phyloP scores from a whole-genome alignment of 2,113 vertebrate species.

The Zapornia atra region DNA sequence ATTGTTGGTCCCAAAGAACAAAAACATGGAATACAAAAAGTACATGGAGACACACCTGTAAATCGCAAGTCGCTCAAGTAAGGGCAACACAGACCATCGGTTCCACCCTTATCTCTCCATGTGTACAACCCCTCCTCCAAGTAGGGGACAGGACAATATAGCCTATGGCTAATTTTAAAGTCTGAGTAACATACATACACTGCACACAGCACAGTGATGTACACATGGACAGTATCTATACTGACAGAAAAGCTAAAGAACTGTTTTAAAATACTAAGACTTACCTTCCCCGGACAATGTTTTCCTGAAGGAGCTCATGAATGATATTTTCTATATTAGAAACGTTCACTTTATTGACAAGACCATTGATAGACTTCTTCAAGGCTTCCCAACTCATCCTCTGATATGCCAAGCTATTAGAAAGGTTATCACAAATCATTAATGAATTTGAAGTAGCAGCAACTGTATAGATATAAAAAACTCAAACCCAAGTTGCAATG shows the following conservation, averaged over 20 bases:
- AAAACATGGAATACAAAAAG: background rate
- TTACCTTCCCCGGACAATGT: conserved; percentile 95
- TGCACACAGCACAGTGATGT: background rate
- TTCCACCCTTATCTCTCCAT: background rate
- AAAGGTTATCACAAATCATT: conserved; percentile 20
- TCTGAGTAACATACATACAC: background rate
- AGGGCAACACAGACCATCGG: background rate
- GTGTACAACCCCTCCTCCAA: background rate
- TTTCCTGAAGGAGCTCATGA: conserved; percentile 97
- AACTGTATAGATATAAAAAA: background rate
- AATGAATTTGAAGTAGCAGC: background rate
- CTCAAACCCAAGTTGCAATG: background rate
- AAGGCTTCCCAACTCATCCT: conserved; percentile 99
- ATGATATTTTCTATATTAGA: conserved; percentile 96
- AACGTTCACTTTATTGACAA: conserved; percentile 98
- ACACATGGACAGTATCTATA: background rate
- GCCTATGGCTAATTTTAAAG: background rate
- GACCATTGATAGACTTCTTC: conserved; percentile 98
- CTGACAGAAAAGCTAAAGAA: background rate
- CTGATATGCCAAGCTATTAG: conserved; percentile 92
- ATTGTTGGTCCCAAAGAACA: background rate
- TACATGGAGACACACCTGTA: background rate
- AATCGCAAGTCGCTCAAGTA: background rate
- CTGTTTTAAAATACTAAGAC: background rate
- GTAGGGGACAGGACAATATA: background rate